Conservation (phyloP, 2,113 vertebrate genomes). For the Ciconia boyciana region DNA sequence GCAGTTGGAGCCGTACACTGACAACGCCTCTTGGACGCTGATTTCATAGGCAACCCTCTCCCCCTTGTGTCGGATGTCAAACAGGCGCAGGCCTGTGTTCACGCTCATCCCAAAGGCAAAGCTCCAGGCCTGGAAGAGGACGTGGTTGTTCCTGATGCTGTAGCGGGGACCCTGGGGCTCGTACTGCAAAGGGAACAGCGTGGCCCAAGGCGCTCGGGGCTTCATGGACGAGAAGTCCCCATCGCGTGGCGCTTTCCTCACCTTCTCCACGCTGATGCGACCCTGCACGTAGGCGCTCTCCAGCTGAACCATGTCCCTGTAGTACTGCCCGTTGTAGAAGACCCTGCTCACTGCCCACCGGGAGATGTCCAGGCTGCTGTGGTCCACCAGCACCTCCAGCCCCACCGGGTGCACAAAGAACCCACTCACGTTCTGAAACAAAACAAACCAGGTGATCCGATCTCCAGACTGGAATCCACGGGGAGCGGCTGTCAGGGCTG, state of each 20-base stretch:
- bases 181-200: constrained; percentile 72
- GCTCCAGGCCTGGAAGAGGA: constrained; percentile 81
- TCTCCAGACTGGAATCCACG: constrained; percentile 62
- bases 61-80: constrained; percentile 77
- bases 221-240: constrained; percentile 78
- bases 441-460: constrained; percentile 47
- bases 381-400: constrained; percentile 72
- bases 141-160: constrained; percentile 75
- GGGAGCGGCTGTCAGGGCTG: not conserved
- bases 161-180: constrained; percentile 79
- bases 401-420: constrained; percentile 69
- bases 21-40: constrained; percentile 85
- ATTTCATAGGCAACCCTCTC: constrained; percentile 82
- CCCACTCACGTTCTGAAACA: constrained; percentile 63
- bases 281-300: constrained; percentile 66
- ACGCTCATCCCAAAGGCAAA: constrained; percentile 84
- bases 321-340: constrained; percentile 73
- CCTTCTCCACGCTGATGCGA: constrained; percentile 26
- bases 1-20: constrained; percentile 80
- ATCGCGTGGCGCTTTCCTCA: not conserved
- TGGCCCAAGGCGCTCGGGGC: constrained; percentile 26
- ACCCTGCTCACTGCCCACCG: constrained; percentile 58
- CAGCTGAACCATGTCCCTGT: constrained; percentile 67
- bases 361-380: constrained; percentile 50
- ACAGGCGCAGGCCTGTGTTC: constrained; percentile 79